Base-by-base conservation (phyloP, 2,113 vertebrate species). In the Pleuronectes platessa region DNA sequence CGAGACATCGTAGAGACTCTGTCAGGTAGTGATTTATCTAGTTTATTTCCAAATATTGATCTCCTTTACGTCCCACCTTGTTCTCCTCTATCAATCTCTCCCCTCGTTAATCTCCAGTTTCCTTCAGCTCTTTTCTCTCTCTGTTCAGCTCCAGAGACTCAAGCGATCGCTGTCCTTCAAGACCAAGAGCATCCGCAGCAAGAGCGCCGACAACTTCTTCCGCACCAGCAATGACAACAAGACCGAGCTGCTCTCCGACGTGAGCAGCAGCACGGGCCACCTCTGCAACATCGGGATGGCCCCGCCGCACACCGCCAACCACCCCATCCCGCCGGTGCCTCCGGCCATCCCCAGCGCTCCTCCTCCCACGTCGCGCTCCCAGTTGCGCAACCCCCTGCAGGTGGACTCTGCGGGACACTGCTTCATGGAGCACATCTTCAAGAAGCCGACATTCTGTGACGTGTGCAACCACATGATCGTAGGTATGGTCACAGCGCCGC, bases 391-490 rank as follows among this genome's bases (percentile, higher is more conserved):
- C 14, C 93, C 94, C 0, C 93, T 94, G 61, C 95, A 94, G 72
- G 74, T 95, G 0, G 94, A 96, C 83, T 94, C 85, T 7, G 94
- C 95, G 42, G 88, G 93, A 63, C 98, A 99, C 69, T 93, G 95
- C 92, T 98, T 99, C 92, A 96, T 98, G 91, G 98, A 99, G 79
- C 95, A 99, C 90, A 95, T 97, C 90, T 99, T 99, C 93, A 99
- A 99, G 94, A 99, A 99, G 86, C 98, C 98, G 68, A 99, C 96
- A 10, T 99, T 99, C 94, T 99, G 98, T 7, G 98, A 99, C 0
- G 91, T 98, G 93, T 99, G 98, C 96, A 99, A 98, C 92, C 98
- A 99, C 92, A 99, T 99, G 98, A 99, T 99, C 73, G 97, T 99
- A 92, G 98, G 98, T 99, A 97, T 2, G 92, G 74, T 73, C 95